Percentiles rank a stretch among this genome's conserved stretches.
Conservation (phyloP, 2,888 invertebrate species). For the Carpatolechia fugitivella region DNA sequence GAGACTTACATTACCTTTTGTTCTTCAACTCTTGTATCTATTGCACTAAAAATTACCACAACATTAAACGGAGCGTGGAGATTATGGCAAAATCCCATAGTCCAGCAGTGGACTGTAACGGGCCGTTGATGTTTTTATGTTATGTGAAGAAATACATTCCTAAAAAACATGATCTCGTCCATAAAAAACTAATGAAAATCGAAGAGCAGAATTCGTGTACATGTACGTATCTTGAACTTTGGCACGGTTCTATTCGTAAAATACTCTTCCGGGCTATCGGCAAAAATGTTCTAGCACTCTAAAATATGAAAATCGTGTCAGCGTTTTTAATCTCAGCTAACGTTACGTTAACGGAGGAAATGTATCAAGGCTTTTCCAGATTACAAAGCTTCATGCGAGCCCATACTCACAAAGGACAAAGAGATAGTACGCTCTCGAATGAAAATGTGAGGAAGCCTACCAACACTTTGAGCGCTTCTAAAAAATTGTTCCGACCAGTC, state of each 20-base stretch:
- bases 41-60: no score
- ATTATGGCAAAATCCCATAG: no score
- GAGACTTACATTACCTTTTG: neutral
- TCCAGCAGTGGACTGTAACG: no score
- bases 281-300: neutral
- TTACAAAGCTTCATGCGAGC: neutral
- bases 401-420: neutral
- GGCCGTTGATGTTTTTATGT: no score
- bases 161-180: no score
- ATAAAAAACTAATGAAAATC: no score
- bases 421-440: neutral
- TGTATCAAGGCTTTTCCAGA: neutral
- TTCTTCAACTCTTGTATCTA: no score
- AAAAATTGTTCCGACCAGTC: neutral
- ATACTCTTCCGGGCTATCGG: neutral
- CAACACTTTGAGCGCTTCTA: neutral
- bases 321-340: slow-evolving; percentile 1
- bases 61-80: no score
- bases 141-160: no score
- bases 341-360: neutral
- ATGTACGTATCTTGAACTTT: no score
- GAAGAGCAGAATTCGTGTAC: no score
- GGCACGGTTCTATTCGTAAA: neutral
- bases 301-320: slow-evolving; percentile 1
- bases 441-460: neutral